Conservation (phyloP, 2,888 invertebrate species). For the Lepidocyrtoides sp. region DNA sequence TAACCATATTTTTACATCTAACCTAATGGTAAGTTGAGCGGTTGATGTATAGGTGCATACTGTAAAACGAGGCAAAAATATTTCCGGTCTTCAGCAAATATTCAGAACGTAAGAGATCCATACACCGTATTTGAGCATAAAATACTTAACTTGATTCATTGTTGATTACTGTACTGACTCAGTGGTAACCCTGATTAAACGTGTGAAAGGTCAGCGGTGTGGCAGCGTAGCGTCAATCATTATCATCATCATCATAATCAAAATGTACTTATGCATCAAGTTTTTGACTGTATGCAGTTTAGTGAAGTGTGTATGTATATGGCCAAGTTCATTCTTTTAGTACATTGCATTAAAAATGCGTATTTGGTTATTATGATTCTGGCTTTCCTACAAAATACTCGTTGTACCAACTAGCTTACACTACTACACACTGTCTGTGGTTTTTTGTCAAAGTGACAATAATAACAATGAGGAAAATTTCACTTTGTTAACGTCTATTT, state of each 20-base stretch:
- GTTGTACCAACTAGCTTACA: conserved; percentile 34
- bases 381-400: conserved; percentile 4
- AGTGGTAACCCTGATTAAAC: conserved; percentile 78
- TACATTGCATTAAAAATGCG: not conserved
- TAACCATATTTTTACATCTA: not conserved
- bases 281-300: too few relatives aligned
- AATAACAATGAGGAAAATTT: conserved; percentile 52
- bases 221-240: conserved; percentile 71
- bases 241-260: not conserved
- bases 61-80: conserved; percentile 17
- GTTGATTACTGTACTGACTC: conserved; percentile 14
- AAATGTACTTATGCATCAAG: too few relatives aligned
- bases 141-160: conserved; percentile 14
- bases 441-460: conserved; percentile 50
- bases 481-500: conserved; percentile 48
- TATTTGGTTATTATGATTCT: not conserved
- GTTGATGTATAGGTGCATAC: not conserved
- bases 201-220: conserved; percentile 79
- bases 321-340: not conserved
- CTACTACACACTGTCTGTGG: not conserved
- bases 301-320: conserved; percentile 8
- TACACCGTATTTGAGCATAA: conserved; percentile 14
- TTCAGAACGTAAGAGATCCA: conserved; percentile 33
- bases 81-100: conserved; percentile 59
- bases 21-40: not conserved